These are phyloP conservation scores for Paelopatides confundens DNA, from an alignment of 53 echinoderm and acorn worm species.

Conservation along the genomic window DNA sequence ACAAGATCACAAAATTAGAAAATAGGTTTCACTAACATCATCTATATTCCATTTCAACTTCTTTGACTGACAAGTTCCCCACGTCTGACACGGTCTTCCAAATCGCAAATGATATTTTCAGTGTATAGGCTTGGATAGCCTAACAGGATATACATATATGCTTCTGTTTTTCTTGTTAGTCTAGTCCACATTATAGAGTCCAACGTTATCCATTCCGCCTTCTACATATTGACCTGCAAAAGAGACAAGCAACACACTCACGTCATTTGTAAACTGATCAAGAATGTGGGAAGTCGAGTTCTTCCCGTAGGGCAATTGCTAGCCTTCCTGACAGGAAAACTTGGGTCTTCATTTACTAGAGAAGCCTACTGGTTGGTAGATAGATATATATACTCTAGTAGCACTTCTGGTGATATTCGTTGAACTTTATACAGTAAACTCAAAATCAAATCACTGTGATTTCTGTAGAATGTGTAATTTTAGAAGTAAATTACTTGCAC, in stretches of 20 bases:
- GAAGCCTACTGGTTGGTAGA: background rate
- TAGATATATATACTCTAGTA: no score
- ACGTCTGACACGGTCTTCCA: no score
- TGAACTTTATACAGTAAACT: no score
- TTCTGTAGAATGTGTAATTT: no score
- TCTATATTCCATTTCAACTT: no score
- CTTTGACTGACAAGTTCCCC: no score
- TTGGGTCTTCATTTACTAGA: background rate
- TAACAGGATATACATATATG: background rate
- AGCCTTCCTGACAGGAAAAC: conserved; percentile 29
- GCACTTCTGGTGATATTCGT: no score
- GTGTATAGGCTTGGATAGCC: background rate
- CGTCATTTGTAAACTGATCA: conserved; percentile 5
- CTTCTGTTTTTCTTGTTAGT: background rate
- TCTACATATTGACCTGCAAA: background rate
- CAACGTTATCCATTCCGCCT: background rate
- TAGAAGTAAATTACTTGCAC: no score
- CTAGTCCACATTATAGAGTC: background rate
- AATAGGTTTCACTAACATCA: no score
- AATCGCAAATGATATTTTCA: no score
- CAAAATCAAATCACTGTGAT: no score
- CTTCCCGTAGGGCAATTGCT: background rate
- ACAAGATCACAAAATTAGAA: no score
- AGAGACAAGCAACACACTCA: background rate
- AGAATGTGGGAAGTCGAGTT: background rate